These are phyloP conservation scores for Hirtodrosophila histrioides DNA, from an alignment of 2,888 invertebrate species.

Conservation along the genomic window DNA sequence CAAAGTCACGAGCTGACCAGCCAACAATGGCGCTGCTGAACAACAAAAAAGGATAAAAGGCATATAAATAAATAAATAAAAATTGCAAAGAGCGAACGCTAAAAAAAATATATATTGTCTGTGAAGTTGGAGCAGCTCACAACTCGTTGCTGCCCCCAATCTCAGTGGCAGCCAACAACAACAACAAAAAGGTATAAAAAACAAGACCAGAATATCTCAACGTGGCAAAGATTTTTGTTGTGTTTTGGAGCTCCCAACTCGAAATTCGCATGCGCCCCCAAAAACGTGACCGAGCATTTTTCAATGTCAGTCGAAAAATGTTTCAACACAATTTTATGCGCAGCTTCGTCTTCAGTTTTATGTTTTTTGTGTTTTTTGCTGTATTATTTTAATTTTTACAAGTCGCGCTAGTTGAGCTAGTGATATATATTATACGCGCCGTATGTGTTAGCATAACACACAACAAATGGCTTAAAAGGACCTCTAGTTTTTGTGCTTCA, in stretches of 20 bases:
- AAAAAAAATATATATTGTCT: slow-evolving; percentile 54
- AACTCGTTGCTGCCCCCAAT: slow-evolving; percentile 33
- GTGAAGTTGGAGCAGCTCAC: slow-evolving; percentile 55
- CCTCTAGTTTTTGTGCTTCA: background rate
- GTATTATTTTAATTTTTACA: slow-evolving; percentile 32
- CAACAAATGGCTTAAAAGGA: slow-evolving; percentile 12
- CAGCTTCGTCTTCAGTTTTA: slow-evolving; percentile 22
- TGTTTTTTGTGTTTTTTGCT: slow-evolving; percentile 2
- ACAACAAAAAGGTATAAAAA: slow-evolving; percentile 29
- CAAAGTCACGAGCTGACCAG: slow-evolving; percentile 61
- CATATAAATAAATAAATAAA: slow-evolving; percentile 79
- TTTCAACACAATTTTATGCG: slow-evolving; percentile 53
- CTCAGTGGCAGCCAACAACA: slow-evolving; percentile 28
- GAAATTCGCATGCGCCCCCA: slow-evolving; percentile 61
- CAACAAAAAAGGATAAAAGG: slow-evolving; percentile 75
- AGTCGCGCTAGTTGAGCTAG: slow-evolving; percentile 39
- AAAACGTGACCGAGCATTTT: slow-evolving; percentile 85
- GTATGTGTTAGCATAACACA: slow-evolving; percentile 28
- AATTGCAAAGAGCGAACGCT: slow-evolving; percentile 51
- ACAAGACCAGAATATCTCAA: slow-evolving; percentile 7
- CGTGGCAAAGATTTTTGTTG: slow-evolving; percentile 9
- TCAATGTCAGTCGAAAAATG: slow-evolving; percentile 84
- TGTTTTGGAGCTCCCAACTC: background rate
- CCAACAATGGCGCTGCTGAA: slow-evolving; percentile 57
- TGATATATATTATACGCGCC: slow-evolving; percentile 35